A percentile compares a stretch with the other conserved stretches of the same genome.
Evolutionary conservation across 2,113 vertebrate genomes (phyloP).

Genomic region (Ascaphus truei): DNA sequence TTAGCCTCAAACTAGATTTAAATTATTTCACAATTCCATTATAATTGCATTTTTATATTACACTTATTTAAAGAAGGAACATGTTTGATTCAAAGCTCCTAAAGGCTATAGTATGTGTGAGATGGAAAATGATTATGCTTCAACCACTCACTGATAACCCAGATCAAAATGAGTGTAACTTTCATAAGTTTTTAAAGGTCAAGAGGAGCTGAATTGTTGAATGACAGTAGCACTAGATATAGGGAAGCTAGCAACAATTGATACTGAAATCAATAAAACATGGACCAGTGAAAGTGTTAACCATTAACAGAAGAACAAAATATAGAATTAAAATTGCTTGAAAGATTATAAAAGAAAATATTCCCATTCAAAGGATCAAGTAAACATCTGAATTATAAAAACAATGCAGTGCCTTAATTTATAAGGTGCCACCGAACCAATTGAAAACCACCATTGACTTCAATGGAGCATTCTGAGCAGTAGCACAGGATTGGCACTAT

Average conservation of each 20-base stretch:
- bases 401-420: no score
- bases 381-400: no score
- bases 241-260: not conserved
- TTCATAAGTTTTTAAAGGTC: constrained; percentile 55
- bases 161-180: constrained; percentile 49
- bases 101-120: constrained; percentile 41
- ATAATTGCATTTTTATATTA: constrained; percentile 48
- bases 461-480: no score
- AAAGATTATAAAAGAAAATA: no score
- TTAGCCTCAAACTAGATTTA: constrained; percentile 46
- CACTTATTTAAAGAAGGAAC: constrained; percentile 44
- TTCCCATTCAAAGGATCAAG: no score
- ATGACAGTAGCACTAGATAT: not conserved
- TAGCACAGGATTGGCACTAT: no score
- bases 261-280: not conserved
- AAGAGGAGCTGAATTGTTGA: constrained; percentile 41
- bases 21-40: constrained; percentile 46
- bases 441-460: no score
- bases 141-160: constrained; percentile 40
- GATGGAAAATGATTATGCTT: constrained; percentile 43
- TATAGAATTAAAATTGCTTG: no score
- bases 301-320: no score
- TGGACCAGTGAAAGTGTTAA: not conserved
- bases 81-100: constrained; percentile 45
- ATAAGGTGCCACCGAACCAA: no score